Evolutionary conservation across 1,140 invertebrate species (phyloP), one percentile per base, ranked within the genome.

Genomic region (Saccostrea echinata): DNA sequence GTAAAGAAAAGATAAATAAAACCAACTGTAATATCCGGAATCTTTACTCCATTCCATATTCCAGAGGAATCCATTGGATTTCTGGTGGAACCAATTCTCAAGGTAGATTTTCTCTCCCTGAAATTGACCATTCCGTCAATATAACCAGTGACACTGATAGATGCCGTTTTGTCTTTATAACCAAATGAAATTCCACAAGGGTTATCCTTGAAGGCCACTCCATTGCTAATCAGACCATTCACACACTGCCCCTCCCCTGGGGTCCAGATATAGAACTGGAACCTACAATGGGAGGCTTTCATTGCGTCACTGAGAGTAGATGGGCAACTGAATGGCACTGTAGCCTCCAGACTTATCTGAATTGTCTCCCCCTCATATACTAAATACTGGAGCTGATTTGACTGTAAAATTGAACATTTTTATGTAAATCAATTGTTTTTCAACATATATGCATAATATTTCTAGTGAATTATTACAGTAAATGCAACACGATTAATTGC

Each of bases 41-140:
- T n/a, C 55, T 61, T 61, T 8, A 61, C 18, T 21, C 18, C 55
- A 18, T 61, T n/a, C 55, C 55, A 61, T 61, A 61, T 61, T 21
- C 55, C 55, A 61, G 55, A 21, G 18, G 55, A 61, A 8, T 61
- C 55, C 55, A 61, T n/a, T 21, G 55, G 55, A 61, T 61, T 61
- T n/a, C 55, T 18, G 0, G 55, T 61, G 16, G 55, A 61, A n/a
- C 16, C 18, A 18, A 61, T n/a, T 61, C 8, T 61, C n/a, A 61
- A 61, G 55, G 8, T 61, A 6, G 55, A 61, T 61, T 21, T 61
- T 18, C 55, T 61, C 55, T 61, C 55, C 21, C 55, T 21, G 4
- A 61, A 61, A 61, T 61, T 61, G 16, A 61, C 55, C 55, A 61
- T 21, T 61, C 55, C 55, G 55, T 61, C 55, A 61, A 61, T 61